Conservation (phyloP, 2,797 vertebrate species). For the Phoebastria nigripes region DNA sequence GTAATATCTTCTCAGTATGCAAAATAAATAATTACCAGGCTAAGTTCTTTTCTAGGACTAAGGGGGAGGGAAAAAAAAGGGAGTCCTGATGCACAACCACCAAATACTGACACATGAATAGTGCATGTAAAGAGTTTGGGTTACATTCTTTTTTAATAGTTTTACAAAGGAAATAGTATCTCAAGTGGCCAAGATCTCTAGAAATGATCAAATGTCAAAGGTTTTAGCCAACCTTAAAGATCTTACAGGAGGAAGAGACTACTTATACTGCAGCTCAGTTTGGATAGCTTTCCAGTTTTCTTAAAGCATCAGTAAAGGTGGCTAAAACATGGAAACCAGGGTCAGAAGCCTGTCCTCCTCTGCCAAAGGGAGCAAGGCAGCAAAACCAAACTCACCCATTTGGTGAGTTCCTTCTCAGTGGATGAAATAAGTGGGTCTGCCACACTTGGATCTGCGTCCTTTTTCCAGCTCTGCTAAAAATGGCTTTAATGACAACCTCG, state of each 20-base stretch:
- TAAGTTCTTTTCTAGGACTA: neutral
- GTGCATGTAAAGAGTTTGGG: fast-evolving
- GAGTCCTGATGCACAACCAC: neutral
- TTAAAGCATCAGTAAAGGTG: neutral
- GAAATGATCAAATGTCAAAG: neutral
- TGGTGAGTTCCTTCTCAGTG: neutral
- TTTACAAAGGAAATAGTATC: neutral
- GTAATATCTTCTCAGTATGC: neutral
- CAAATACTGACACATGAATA: neutral
- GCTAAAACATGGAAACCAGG: neutral
- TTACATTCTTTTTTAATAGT: neutral
- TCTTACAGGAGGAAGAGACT: neutral
- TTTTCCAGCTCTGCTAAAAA: slow-evolving; percentile 7
- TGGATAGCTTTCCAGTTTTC: neutral
- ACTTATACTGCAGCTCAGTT: neutral
- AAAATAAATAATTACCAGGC: neutral
- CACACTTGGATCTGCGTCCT: neutral
- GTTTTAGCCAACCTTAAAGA: neutral
- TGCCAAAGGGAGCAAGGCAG: neutral
- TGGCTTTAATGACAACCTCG: neutral
- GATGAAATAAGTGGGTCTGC: neutral
- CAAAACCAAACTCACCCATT: neutral
- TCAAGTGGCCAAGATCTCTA: neutral
- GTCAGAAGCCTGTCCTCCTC: neutral
- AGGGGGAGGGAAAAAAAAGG: neutral